A percentile compares a stretch with the other conserved stretches of the same genome.
Conservation (phyloP, 2,797 vertebrate species). For the Lithobates pipiens region DNA sequence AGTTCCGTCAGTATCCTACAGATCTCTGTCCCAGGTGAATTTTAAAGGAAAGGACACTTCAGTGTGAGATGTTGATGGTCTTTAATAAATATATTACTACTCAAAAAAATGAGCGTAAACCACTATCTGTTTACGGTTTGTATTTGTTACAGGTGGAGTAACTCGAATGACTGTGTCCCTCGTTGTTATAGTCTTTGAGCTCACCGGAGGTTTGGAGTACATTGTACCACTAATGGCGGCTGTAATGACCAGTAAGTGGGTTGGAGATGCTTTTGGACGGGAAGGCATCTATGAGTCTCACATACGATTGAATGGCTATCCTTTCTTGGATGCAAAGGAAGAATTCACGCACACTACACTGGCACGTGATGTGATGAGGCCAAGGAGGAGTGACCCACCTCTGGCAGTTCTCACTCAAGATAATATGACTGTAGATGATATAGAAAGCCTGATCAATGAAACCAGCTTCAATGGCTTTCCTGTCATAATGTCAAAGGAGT, state of each 20-base stretch:
- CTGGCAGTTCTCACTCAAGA: slow-evolving; percentile 95
- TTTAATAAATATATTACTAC: not conserved
- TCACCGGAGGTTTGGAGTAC: slow-evolving; percentile 96
- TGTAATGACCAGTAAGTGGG: slow-evolving; percentile 99
- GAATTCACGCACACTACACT: slow-evolving; percentile 96
- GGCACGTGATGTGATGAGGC: slow-evolving; percentile 97
- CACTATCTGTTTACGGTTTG: not conserved
- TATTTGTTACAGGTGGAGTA: slow-evolving; percentile 84
- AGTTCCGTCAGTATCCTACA: no score
- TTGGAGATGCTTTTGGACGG: slow-evolving; percentile 96
- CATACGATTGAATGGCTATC: slow-evolving; percentile 97
- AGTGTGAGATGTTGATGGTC: no score
- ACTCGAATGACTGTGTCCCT: slow-evolving; percentile 98
- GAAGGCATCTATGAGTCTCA: slow-evolving; percentile 98
- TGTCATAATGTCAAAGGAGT: slow-evolving; percentile 98
- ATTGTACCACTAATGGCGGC: slow-evolving; percentile 99
- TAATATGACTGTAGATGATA: slow-evolving; percentile 95
- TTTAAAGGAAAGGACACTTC: no score
- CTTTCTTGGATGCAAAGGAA: slow-evolving; percentile 97
- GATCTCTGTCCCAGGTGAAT: no score
- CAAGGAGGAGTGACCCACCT: slow-evolving; percentile 87
- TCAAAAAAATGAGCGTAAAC: no score
- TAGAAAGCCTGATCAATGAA: slow-evolving; percentile 92
- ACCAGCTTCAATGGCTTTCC: slow-evolving; percentile 98
- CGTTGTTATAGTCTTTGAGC: slow-evolving; percentile 97